Base-by-base conservation (phyloP, 2,797 vertebrate genomes). In the Sebastes trivittatus region DNA sequence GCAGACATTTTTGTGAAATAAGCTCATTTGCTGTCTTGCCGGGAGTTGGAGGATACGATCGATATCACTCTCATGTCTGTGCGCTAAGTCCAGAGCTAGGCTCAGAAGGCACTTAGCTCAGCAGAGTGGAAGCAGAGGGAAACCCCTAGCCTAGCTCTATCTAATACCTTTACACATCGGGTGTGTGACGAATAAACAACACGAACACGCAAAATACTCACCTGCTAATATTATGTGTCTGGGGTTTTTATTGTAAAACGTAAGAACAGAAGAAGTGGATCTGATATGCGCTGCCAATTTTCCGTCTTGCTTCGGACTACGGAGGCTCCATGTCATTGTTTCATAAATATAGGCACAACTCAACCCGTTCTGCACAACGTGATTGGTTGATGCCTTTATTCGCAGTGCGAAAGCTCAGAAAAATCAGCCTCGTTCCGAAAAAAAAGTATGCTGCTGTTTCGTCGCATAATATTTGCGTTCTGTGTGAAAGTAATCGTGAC, bases 401-500 rank as follows among this genome's bases (percentile, higher is more conserved):
- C 1, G 3, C 46, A 49, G 46, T 8, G 46, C 0, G 7, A 49
- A 49, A 0, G 7, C 46, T 7, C 46, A 49, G 46, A 49, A 49
- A 49, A 20, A 49, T 0, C 42, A 49, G 1, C 16, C 1, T 2
- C 0, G 3, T 46, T 46, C 16, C 16, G 6, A 7, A 46, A 46
- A 46, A 16, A 46, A 46, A 46, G 42, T 46, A 46, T 46, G 42
- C 16, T 18, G 6, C 42, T 46, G 14, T 46, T 46, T 46, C 3
- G 16, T 6, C 3, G 42, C 16, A 18, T 18, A 46, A 0, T 46
- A 46, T 46, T 46, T 46, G 42, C 42, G 0, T 46, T 46, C 42
- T 46, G 42, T 46, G 42, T 18, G 42, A 18, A 18, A 46, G 42
- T 46, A 0, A 16, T 46, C 0, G 6, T 16, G 6, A 18, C 0